Conservation (phyloP, 2,888 invertebrate genomes). For the Stratiomys singularior region DNA sequence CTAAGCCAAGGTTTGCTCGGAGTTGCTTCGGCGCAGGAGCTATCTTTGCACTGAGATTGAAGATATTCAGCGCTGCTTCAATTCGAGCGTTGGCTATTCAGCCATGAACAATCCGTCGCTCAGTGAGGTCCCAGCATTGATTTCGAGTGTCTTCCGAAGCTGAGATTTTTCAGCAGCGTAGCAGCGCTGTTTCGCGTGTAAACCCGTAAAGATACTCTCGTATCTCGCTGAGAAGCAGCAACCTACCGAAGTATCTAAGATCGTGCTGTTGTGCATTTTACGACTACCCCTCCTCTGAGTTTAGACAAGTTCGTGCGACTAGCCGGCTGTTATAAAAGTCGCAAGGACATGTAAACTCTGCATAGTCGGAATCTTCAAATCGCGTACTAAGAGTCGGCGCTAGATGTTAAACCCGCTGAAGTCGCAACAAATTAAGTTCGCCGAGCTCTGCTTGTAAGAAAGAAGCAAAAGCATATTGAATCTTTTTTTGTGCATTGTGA, state of each 20-base stretch:
- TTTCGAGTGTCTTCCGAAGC: not conserved
- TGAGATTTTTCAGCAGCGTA: not conserved
- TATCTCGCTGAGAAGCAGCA: not conserved
- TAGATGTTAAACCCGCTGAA: constrained; percentile 47
- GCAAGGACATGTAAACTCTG: constrained; percentile 66
- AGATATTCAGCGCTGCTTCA: not conserved
- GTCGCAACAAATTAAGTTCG: constrained; percentile 42
- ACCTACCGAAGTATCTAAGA: constrained; percentile 2
- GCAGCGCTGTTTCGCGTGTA: not conserved
- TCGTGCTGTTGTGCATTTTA: constrained; percentile 25
- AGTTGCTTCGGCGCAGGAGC: not conserved
- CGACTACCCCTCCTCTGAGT: constrained; percentile 47
- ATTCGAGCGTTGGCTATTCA: not conserved
- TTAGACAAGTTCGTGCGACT: constrained; percentile 25
- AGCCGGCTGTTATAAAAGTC: constrained; percentile 65
- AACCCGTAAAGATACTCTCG: not conserved
- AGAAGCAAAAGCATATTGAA: not conserved
- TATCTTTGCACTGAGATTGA: not conserved
- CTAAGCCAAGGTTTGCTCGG: not conserved
- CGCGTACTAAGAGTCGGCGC: constrained; percentile 46
- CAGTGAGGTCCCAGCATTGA: not conserved
- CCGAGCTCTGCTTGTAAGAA: not conserved
- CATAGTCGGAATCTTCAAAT: constrained; percentile 64
- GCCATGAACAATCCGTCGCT: not conserved
- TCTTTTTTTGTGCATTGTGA: not conserved